Base-by-base conservation (phyloP, 2,797 vertebrate species). In the Euphonia xanthogaster region DNA sequence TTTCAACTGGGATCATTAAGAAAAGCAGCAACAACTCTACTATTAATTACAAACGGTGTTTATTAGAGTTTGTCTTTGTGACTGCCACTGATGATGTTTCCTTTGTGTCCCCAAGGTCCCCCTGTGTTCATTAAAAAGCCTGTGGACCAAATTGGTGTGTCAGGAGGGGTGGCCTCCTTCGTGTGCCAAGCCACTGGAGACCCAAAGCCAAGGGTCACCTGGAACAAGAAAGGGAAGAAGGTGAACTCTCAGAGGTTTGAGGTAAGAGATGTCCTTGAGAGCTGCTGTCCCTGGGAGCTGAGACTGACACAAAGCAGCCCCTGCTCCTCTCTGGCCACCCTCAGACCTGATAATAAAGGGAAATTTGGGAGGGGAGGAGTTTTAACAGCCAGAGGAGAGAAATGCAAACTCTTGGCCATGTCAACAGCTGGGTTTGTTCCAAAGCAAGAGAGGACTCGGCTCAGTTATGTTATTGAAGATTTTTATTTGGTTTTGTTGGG, bases 201-300 rank as follows among this genome's bases (percentile, higher is more conserved):
- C 93, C 99, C 99, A 19, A 99, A 99, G 96, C 99, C 99, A 2
- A 98, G 98, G 73, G 99, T 99, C 76, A 99, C 98, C 90, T 99
- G 99, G 99, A 99, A 99, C 98, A 99, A 99, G 97, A 99, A 99
- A 90, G 99, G 99, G 84, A 99, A 99, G 97, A 99, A 99, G 90
- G 99, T 99, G 93, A 99, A 99, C 97, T 99, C 99, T 0, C 99
- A 99, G 97, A 98, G 99, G 65, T 99, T 99, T 35, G 99, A 99
- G 99, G 99, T 99, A 84, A 98, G 98, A 60, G 14, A 7, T 23
- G 44, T 12, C 66, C 84, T 80, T 67, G 77, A 62, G 27, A 33
- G 30, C 3, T 8, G 3, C 0, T 48, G 44, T 19, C 60, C 51
- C 18, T 50, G 2, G 37, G 17, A 51, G 54, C 62, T 39, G 71